Conservation (phyloP, 2,888 invertebrate genomes). For the Acleris literana region DNA sequence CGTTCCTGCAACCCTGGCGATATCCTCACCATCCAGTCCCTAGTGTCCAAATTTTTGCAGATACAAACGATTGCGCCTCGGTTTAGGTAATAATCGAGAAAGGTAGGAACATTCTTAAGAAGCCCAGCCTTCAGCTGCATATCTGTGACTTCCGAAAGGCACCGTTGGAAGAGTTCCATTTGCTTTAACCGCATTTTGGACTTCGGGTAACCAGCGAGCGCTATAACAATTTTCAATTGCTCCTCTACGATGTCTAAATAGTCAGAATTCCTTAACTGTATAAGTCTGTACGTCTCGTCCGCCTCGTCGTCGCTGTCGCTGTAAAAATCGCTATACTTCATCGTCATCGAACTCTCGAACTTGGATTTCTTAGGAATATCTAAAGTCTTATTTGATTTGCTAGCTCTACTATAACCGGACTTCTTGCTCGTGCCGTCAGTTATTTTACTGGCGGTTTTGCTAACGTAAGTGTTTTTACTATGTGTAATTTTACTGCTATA, state of each 20-base stretch:
- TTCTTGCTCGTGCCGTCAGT: conserved; percentile 20
- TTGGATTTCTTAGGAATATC: conserved; percentile 43
- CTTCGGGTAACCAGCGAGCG: conserved; percentile 70
- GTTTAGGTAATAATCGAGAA: conserved; percentile 72
- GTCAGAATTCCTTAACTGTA: conserved; percentile 64
- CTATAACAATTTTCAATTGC: conserved; percentile 64
- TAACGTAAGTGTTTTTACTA: conserved; percentile 38
- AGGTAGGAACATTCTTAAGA: conserved; percentile 61
- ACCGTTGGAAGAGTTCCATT: conserved; percentile 66
- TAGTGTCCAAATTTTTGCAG: conserved; percentile 67
- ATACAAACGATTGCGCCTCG: conserved; percentile 73
- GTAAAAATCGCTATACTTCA: conserved; percentile 64
- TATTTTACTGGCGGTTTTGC: conserved; percentile 42
- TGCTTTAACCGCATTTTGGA: conserved; percentile 67
- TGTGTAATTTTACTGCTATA: conserved; percentile 53
- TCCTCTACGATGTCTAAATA: conserved; percentile 71
- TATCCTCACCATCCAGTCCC: conserved; percentile 71
- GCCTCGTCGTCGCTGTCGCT: conserved; percentile 62
- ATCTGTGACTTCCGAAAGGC: conserved; percentile 64
- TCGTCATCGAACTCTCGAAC: conserved; percentile 54
- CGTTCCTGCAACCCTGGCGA: conserved; percentile 71
- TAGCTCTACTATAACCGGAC: conserved; percentile 42
- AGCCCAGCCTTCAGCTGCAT: conserved; percentile 71
- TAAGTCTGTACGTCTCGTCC: conserved; percentile 69
- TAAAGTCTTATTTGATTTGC: conserved; percentile 46